Evolutionary conservation across 2,888 invertebrate species (phyloP).

Genomic region (Scaptomyza cyrtandrae): DNA sequence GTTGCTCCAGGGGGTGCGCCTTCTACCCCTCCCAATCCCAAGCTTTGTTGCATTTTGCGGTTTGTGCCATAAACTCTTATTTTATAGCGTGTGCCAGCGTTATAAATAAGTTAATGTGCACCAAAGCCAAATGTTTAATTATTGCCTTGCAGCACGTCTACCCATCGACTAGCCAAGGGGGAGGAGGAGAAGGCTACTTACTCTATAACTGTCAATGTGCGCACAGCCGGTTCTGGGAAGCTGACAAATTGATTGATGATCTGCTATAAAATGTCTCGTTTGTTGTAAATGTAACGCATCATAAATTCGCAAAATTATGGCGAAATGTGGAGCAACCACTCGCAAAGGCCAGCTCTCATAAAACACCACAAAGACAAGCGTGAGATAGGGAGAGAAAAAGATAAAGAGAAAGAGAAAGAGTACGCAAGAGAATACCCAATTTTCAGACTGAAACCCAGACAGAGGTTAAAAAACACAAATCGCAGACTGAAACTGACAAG

Average conservation of each 20-base stretch:
- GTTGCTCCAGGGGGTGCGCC: neutral
- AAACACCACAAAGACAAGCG: neutral
- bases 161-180: slow-evolving; percentile 16
- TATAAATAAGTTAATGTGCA: slow-evolving; percentile 69
- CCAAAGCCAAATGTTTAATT: slow-evolving; percentile 69
- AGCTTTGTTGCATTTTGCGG: slow-evolving; percentile 56
- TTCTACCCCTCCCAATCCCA: neutral
- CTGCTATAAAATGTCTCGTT: slow-evolving; percentile 83
- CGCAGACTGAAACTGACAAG: slow-evolving; percentile 17
- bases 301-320: slow-evolving; percentile 81
- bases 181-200: neutral
- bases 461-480: slow-evolving; percentile 31
- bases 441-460: slow-evolving; percentile 37
- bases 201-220: slow-evolving; percentile 66
- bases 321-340: slow-evolving; percentile 54
- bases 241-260: slow-evolving; percentile 83
- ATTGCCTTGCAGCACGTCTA: slow-evolving; percentile 30
- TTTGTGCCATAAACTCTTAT: slow-evolving; percentile 67
- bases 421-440: slow-evolving; percentile 6
- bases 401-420: slow-evolving; percentile 10
- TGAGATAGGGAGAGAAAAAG: slow-evolving; percentile 4
- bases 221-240: slow-evolving; percentile 52
- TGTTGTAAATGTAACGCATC: slow-evolving; percentile 82
- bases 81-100: slow-evolving; percentile 66
- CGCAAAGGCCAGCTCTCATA: slow-evolving; percentile 7